These are phyloP conservation scores for Leucoraja erinaceus DNA, from an alignment of 2,113 vertebrate species.

Conservation along the genomic window DNA sequence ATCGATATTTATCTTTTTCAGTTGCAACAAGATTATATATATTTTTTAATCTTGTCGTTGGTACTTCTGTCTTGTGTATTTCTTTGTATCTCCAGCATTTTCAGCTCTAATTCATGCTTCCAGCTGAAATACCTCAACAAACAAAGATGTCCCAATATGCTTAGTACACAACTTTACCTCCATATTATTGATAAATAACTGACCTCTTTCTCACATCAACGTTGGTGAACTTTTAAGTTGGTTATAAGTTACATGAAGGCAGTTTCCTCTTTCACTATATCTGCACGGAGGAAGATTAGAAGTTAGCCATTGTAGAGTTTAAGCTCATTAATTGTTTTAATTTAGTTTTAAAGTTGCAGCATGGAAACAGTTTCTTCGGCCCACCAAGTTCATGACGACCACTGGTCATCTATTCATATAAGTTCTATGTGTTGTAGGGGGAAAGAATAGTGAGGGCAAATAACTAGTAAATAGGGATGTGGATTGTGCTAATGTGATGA, in stretches of 20 bases:
- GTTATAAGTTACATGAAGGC: not conserved
- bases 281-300: not conserved
- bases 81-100: not conserved
- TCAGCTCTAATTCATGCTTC: not conserved
- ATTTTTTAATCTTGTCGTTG: not conserved
- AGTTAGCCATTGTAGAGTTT: not conserved
- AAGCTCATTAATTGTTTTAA: not conserved
- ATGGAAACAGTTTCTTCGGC: no score
- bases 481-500: no score
- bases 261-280: not conserved
- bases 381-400: no score
- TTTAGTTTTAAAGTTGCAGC: no score
- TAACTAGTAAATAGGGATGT: no score
- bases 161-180: not conserved
- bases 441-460: no score
- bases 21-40: not conserved
- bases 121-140: not conserved
- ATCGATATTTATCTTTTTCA: not conserved
- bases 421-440: no score
- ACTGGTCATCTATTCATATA: no score
- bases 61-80: not conserved
- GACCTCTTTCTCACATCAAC: not conserved
- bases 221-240: not conserved
- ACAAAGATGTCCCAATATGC: not conserved
- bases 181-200: not conserved